Conservation (phyloP, 1,140 invertebrate genomes). For the Ruditapes philippinarum region DNA sequence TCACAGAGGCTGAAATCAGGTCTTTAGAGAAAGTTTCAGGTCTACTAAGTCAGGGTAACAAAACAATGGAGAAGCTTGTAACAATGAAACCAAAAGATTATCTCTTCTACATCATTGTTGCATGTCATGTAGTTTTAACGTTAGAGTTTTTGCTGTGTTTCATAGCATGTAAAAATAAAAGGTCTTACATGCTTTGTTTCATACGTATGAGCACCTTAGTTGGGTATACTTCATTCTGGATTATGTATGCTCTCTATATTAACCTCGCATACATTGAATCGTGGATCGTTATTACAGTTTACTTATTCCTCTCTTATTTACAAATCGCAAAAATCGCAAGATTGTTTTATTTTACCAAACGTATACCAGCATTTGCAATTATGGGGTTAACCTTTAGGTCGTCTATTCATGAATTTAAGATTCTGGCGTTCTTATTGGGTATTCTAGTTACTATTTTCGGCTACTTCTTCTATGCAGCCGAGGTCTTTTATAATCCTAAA, state of each 20-base stretch:
- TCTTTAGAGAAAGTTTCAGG: background rate
- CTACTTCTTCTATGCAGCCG: constrained; percentile 25
- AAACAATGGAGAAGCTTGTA: background rate
- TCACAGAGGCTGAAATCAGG: background rate
- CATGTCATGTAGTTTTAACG: background rate
- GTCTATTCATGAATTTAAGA: constrained; percentile 28
- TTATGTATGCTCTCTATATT: background rate
- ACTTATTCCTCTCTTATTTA: background rate
- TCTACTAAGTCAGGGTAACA: background rate
- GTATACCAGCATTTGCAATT: background rate
- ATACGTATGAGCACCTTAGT: background rate
- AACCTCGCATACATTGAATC: background rate
- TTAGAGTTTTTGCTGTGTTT: constrained; percentile 28
- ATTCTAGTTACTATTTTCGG: constrained; percentile 12
- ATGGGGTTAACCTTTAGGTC: constrained; percentile 14
- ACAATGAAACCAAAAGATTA: background rate
- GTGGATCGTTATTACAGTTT: background rate
- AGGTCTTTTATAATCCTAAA: background rate
- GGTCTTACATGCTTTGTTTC: background rate
- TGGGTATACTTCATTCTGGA: constrained; percentile 25
- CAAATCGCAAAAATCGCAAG: background rate
- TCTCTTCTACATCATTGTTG: background rate
- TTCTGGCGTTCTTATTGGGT: constrained; percentile 5
- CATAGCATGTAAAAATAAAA: constrained; percentile 8
- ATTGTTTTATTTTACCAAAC: background rate